Percentiles rank a stretch among this genome's conserved stretches.
Conservation (phyloP, 2,797 vertebrate genomes). For the Anabas testudineus region DNA sequence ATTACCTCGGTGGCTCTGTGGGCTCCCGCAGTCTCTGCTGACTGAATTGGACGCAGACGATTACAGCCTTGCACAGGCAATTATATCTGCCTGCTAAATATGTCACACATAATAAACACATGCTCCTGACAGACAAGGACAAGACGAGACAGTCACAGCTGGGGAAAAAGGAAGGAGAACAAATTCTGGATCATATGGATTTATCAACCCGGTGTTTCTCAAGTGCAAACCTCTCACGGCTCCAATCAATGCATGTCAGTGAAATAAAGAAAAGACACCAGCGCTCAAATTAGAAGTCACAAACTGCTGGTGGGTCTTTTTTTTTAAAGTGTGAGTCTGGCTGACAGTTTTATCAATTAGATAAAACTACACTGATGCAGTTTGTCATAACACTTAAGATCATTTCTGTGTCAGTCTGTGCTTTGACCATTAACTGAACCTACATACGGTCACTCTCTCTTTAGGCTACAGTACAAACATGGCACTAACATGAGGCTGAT, state of each 20-base stretch:
- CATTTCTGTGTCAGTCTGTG: constrained; percentile 21
- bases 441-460: constrained; percentile 43
- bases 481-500: constrained; percentile 68
- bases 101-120: constrained; percentile 80
- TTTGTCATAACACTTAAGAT: constrained; percentile 15
- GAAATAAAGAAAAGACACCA: constrained; percentile 43
- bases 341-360: constrained; percentile 15
- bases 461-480: constrained; percentile 60
- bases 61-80: constrained; percentile 76
- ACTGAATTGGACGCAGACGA: constrained; percentile 75
- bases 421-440: constrained; percentile 48
- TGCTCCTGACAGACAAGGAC: constrained; percentile 72
- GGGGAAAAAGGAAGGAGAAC: constrained; percentile 45
- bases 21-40: constrained; percentile 70
- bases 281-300: constrained; percentile 30
- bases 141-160: constrained; percentile 50
- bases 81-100: constrained; percentile 83
- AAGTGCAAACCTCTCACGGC: constrained; percentile 48
- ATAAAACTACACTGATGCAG: constrained; percentile 8
- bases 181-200: constrained; percentile 55
- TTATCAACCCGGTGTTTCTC: constrained; percentile 41
- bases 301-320: constrained; percentile 23
- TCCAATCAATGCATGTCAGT: constrained; percentile 36
- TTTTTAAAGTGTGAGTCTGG: background rate
- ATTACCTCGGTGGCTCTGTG: constrained; percentile 72